Evolutionary conservation across 2,797 vertebrate genomes (phyloP).

Genomic region (Eupleurogrammus muticus): DNA sequence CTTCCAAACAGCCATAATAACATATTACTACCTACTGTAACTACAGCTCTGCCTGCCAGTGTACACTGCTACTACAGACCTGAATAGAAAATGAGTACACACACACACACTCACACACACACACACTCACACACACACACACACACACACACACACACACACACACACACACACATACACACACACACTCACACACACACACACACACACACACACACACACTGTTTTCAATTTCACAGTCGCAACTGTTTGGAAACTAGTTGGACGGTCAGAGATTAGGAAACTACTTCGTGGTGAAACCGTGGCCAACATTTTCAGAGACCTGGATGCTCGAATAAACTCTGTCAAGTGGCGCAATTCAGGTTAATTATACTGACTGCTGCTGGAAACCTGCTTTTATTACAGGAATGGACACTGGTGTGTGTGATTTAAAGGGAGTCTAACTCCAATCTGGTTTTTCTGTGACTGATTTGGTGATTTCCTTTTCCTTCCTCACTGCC

Average conservation of each 20-base stretch:
- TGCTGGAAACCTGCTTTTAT: constrained; percentile 1
- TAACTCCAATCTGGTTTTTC: not conserved
- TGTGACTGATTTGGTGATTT: not conserved
- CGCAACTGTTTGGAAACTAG: constrained; percentile 39
- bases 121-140: not conserved
- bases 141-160: not conserved
- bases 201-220: not conserved
- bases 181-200: constrained; percentile 1
- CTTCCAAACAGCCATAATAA: constrained; percentile 53
- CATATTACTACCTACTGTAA: constrained; percentile 23
- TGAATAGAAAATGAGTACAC: constrained; percentile 40
- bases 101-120: not conserved
- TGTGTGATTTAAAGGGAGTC: not conserved
- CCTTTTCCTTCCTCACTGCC: not conserved
- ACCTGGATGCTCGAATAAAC: not conserved
- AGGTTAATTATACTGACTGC: constrained; percentile 6
- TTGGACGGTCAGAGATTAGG: constrained; percentile 16
- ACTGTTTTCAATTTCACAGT: constrained; percentile 23
- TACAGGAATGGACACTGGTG: not conserved
- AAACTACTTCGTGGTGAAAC: constrained; percentile 31
- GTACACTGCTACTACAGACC: constrained; percentile 34
- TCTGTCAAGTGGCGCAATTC: constrained; percentile 9
- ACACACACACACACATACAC: constrained; percentile 1
- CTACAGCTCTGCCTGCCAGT: constrained; percentile 38
- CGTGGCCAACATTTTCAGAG: not conserved